Base-by-base conservation (phyloP, 1,140 invertebrate species). In the Tetramorium parvispinum region DNA sequence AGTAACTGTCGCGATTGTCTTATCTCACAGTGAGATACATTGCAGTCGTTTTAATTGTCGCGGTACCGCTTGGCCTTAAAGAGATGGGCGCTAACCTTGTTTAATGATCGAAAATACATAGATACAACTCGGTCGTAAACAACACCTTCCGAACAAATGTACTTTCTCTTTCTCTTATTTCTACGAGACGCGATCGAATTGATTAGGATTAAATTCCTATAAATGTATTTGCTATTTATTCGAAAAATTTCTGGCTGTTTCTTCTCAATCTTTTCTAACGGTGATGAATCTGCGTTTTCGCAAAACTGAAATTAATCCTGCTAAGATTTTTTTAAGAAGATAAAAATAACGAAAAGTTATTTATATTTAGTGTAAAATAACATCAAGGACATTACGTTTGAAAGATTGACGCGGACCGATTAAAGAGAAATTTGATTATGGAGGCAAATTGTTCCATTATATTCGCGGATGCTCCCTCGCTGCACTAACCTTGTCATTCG, bases 401-500 rank as follows among this genome's bases (percentile, higher is more conserved):
- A 7, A 2, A 68, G n/a, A 46, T 68, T 6, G 11, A 43, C 24
- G 10, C 24, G 10, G 0, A 24, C 11, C 16, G 8, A 16, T 37
- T 11, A 3, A n/a, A 24, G 43, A 68, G 65, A 49, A 49, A 49
- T 68, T 68, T 46, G 55, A 57, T 37, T 11, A 61, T 77, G 24
- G 13, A 32, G 46, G 7, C 40, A 27, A 77, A 61, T 77, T 24
- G 8, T 77, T 63, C 1, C 40, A 77, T 68, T 46, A 24, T 40
- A 49, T 46, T 77, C 27, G 40, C 18, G 55, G 32, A 37, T 57
- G 40, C 13, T 43, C 40, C 10, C 24, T 77, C 46, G 24, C 27
- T 55, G 65, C 24, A 55, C 46, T 70, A 81, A 81, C 63, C 63
- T 81, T 81, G 63, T 78, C 46, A 40, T 70, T 81, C 46, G 77